phyloP scores from a whole-genome alignment of 2,888 invertebrate genomes.

The Callosobruchus maculatus region DNA sequence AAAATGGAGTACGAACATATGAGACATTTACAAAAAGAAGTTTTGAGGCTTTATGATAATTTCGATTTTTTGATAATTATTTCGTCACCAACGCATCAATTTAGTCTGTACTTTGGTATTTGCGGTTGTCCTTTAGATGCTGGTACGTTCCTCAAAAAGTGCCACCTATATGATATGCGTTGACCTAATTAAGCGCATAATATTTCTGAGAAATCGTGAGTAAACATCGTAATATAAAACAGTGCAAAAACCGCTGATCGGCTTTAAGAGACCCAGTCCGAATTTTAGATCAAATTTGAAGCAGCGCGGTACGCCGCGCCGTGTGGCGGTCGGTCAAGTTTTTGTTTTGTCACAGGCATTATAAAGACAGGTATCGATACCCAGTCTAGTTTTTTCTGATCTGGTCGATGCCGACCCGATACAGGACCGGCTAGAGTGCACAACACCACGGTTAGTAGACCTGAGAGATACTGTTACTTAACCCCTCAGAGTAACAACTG shows the following conservation, averaged over 20 bases:
- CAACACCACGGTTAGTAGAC: too few relatives aligned
- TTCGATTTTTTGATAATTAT: too few relatives aligned
- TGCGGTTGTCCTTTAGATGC: too few relatives aligned
- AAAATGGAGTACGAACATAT: too few relatives aligned
- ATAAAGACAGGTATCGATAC: slow-evolving; percentile 46
- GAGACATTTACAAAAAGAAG: too few relatives aligned
- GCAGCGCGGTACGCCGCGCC: neutral
- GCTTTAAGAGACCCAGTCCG: slow-evolving; percentile 21
- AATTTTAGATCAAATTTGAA: slow-evolving; percentile 40
- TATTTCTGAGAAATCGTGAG: slow-evolving; percentile 11
- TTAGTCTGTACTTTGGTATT: too few relatives aligned
- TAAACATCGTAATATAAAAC: neutral
- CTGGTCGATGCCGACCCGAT: slow-evolving; percentile 15
- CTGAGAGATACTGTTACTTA: too few relatives aligned
- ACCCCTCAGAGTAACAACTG: too few relatives aligned
- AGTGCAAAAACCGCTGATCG: slow-evolving; percentile 5
- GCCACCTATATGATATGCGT: too few relatives aligned
- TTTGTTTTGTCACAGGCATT: slow-evolving; percentile 48
- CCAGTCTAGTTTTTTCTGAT: slow-evolving; percentile 42
- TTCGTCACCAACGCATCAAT: too few relatives aligned
- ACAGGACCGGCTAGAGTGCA: neutral
- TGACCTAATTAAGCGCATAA: neutral
- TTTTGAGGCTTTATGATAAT: too few relatives aligned
- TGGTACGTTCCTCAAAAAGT: too few relatives aligned
- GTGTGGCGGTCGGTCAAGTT: slow-evolving; percentile 45